A percentile compares a stretch with the other conserved stretches of the same genome.
phyloP scores from a whole-genome alignment of 2,888 invertebrate genomes.

The Peribatodes rhomboidaria region DNA sequence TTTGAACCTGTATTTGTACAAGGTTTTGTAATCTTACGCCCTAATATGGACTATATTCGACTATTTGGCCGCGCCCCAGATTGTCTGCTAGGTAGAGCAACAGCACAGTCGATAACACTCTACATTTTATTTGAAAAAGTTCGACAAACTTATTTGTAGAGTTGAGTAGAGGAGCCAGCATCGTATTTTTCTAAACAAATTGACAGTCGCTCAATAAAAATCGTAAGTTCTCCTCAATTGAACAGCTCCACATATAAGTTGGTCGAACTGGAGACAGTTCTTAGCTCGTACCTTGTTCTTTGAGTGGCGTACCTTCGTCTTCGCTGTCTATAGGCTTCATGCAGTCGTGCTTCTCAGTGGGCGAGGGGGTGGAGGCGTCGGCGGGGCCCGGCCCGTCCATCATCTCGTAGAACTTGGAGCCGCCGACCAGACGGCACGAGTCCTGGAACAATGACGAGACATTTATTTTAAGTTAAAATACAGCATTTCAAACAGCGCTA shows the following conservation, averaged over 20 bases:
- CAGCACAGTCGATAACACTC: no score
- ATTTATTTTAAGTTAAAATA: background rate
- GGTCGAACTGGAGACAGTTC: no score
- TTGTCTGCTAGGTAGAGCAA: background rate
- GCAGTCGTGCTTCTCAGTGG: slow-evolving; percentile 91
- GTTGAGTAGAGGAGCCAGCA: no score
- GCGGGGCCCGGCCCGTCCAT: slow-evolving; percentile 68
- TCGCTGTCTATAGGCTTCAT: slow-evolving; percentile 92
- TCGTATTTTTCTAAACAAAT: background rate
- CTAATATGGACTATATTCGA: background rate
- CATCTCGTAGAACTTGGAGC: slow-evolving; percentile 83
- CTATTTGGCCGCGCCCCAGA: background rate
- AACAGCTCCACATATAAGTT: no score
- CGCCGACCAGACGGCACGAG: slow-evolving; percentile 80
- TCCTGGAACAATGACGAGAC: slow-evolving; percentile 61
- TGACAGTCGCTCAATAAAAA: background rate
- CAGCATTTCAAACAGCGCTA: background rate
- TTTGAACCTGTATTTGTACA: background rate
- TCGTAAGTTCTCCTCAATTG: no score
- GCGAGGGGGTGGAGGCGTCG: slow-evolving; percentile 72
- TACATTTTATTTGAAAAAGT: no score
- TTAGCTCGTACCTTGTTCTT: background rate
- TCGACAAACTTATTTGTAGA: no score
- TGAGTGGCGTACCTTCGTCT: slow-evolving; percentile 87
- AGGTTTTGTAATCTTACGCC: slow-evolving; percentile 2